Conservation (phyloP, 53 echinoderm and acorn worm genomes). For the Temnopleurus reevesii region DNA sequence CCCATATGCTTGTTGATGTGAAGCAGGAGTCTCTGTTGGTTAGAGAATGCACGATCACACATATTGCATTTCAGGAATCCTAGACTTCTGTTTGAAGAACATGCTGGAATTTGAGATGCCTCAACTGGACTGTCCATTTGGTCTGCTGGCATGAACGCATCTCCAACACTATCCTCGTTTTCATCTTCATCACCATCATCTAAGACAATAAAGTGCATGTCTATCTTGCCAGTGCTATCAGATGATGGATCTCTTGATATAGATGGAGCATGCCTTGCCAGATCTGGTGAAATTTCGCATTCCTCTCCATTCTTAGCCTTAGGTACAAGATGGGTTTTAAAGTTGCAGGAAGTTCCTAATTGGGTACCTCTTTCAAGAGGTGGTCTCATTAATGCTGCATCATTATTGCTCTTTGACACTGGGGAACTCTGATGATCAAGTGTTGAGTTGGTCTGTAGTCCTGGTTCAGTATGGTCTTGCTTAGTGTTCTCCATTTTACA, state of each 20-base stretch:
- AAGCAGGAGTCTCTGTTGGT: slow-evolving; percentile 66
- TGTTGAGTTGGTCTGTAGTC: background rate
- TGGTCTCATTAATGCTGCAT: background rate
- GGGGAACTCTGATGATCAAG: background rate
- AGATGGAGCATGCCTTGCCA: background rate
- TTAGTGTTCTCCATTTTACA: background rate
- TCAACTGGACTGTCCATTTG: slow-evolving; percentile 22
- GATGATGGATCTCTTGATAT: background rate
- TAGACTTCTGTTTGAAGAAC: background rate
- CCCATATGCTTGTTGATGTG: slow-evolving; percentile 66
- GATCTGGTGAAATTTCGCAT: background rate
- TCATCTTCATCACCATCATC: slow-evolving; percentile 47
- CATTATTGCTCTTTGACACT: slow-evolving; percentile 7
- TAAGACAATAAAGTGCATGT: slow-evolving; percentile 27
- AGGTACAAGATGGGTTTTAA: too few species aligned
- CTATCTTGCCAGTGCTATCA: background rate
- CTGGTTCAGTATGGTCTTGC: background rate
- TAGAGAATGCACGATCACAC: slow-evolving; percentile 70
- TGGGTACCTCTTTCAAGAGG: slow-evolving; percentile 17
- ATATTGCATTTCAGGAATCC: slow-evolving; percentile 68
- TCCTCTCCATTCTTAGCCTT: background rate
- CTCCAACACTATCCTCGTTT: background rate
- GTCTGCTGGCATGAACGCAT: background rate
- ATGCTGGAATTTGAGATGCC: background rate
- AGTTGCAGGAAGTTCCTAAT: background rate